Evolutionary conservation across 2,113 vertebrate genomes (phyloP), one percentile per base, ranked within the genome.

Genomic region (Cheirogaleus medius): DNA sequence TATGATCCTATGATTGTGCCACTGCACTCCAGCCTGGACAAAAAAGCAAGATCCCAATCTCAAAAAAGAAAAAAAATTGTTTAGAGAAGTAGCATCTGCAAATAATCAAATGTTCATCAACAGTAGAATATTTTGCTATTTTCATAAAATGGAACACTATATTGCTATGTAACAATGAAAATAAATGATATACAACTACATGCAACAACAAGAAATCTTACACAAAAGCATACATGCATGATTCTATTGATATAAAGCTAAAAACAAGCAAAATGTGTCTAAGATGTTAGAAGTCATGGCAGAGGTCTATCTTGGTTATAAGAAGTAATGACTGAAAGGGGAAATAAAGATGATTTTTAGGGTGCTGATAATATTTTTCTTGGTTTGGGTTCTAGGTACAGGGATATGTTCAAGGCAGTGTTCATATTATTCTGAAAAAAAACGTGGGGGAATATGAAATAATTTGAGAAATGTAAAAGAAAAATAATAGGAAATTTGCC

Each of bases 341-440:
- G 21, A 1, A 23, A 34, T 42, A 21, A 60, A 49, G 56, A 5
- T 37, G 15, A 37, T 37, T 42, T 6, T n/a, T 66, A 17, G 2
- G 37, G 8, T 34, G 3, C 8, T 54, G 25, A 56, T 34, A 76
- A 25, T 14, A 27, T 27, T n/a, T 54, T 12, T 37, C 29, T 84
- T 39, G 32, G 29, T 84, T 17, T 27, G 9, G 6, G 49, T 15
- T 44, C 20, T 44, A 77, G 49, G 13, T 14, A 23, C 13, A 25
- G 14, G 3, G 1, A 0, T 12, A 4, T 27, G 47, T 71, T 71
- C 9, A 3, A 42, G n/a, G 12, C 37, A 93, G 8, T 21, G 23
- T n/a, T 23, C 9, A 60, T 1, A 34, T 9, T 42, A 44, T 54
- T 56, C 47, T 66, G 6, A 47, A 56, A 93, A 54, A 17, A 29